Base-by-base conservation (phyloP, 2,888 invertebrate genomes). In the Galerucella pusilla region DNA sequence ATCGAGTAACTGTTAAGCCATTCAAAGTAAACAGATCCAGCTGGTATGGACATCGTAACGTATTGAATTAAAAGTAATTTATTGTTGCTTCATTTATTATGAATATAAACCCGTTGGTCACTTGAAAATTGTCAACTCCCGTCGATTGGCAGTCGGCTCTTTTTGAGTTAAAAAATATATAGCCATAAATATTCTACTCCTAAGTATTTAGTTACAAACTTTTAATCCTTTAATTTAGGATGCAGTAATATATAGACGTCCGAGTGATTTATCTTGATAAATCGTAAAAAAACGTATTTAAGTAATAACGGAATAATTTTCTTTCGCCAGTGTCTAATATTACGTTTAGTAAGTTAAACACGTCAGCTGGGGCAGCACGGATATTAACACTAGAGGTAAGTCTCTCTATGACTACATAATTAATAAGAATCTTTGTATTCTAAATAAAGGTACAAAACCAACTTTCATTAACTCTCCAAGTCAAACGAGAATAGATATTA, bases 181-280 rank as follows among this genome's bases (percentile, higher is more conserved):
- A 35, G 6, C 35, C 35, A 61, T 61, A 61, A 61, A 61, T 61
- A 61, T 16, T 20, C 2, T 1, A 61, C 28, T 35, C n/a, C 61
- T 61, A 35, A 35, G 14, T n/a, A 61, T 57, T 20, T n/a, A 57
- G 9, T 57, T 20, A 57, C 20, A 57, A 16, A 57, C 28, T 5
- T 2, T 6, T 14, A 61, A 61, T 61, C 35, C 61, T 61, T 61
- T 61, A 35, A 61, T 61, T 61, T 61, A 61, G 35, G 28, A n/a
- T 61, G 16, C 35, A 35, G 12, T 14, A 28, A 35, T 61, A 35
- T 61, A 28, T 61, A n/a, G 35, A 11, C 28, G 6, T 35, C 10
- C 2, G 10, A 16, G 25, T 59, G 2, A 57, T 57, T 57, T 57
- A 20, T 59, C 25, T 16, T 61, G 25, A 61, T 61, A 61, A 61